These are phyloP conservation scores for Acronicta aceris DNA, from an alignment of 2,888 invertebrate genomes.

Conservation along the genomic window DNA sequence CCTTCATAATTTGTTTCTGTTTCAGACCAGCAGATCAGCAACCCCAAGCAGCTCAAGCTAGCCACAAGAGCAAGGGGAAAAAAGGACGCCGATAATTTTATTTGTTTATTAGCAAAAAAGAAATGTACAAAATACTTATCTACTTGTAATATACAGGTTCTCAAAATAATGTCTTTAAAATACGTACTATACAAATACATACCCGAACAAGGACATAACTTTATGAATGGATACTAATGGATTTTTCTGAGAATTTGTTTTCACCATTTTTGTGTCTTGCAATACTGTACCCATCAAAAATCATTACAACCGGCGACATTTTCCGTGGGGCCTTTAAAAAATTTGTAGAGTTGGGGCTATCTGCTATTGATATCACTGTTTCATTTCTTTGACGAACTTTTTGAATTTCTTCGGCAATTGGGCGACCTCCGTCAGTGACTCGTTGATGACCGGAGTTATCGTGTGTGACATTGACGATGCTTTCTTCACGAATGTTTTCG, in stretches of 20 bases:
- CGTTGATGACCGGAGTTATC: slow-evolving; percentile 79
- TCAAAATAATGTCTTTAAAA: slow-evolving; percentile 20
- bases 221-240: slow-evolving; percentile 72
- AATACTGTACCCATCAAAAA: slow-evolving; percentile 84
- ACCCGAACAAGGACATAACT: background rate
- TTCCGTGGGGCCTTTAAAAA: slow-evolving; percentile 56
- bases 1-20: slow-evolving; percentile 22
- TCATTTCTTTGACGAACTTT: slow-evolving; percentile 78
- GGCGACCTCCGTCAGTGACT: slow-evolving; percentile 79
- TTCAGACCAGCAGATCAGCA: slow-evolving; percentile 84
- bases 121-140: slow-evolving; percentile 52
- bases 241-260: slow-evolving; percentile 76
- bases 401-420: slow-evolving; percentile 81
- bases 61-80: slow-evolving; percentile 82
- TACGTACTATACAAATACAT: background rate
- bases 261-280: slow-evolving; percentile 82
- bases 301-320: slow-evolving; percentile 72
- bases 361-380: slow-evolving; percentile 65
- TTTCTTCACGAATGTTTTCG: slow-evolving; percentile 75
- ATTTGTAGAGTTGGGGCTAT: slow-evolving; percentile 50
- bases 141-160: slow-evolving; percentile 44
- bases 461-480: slow-evolving; percentile 72
- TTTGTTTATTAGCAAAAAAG: slow-evolving; percentile 52
- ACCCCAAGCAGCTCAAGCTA: slow-evolving; percentile 75
- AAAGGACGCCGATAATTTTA: slow-evolving; percentile 82